Percentiles rank a stretch among this genome's conserved stretches.
Conservation (phyloP, 2,797 vertebrate genomes). For the Steatocranus sp. region DNA sequence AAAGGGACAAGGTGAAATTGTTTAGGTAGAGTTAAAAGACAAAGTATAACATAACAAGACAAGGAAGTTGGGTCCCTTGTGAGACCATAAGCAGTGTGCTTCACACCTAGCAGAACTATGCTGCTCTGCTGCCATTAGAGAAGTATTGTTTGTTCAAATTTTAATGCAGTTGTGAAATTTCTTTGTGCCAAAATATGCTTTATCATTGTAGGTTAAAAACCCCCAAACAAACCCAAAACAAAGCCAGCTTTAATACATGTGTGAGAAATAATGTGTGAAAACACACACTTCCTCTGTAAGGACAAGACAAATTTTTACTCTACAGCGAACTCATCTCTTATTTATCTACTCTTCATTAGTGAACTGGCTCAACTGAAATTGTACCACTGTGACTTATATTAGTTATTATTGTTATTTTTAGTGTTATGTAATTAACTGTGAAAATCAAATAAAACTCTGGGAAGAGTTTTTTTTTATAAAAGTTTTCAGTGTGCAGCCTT, state of each 20-base stretch:
- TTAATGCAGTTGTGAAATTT: background rate
- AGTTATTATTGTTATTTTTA: background rate
- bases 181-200: background rate
- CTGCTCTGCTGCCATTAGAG: background rate
- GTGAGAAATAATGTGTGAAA: background rate
- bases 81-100: background rate
- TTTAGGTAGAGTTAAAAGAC: background rate
- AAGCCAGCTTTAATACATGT: background rate
- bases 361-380: background rate
- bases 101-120: background rate
- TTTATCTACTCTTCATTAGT: background rate
- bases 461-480: background rate
- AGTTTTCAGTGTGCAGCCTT: background rate
- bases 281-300: background rate
- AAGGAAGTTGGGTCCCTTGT: background rate
- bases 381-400: background rate
- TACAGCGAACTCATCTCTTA: background rate
- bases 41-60: background rate
- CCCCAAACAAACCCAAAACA: fast-evolving
- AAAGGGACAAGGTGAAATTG: background rate
- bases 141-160: background rate
- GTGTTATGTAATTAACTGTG: background rate
- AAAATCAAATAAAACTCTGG: background rate
- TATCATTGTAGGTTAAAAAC: background rate
- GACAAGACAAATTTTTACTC: background rate